Evolutionary conservation across 2,113 vertebrate genomes (phyloP).

Genomic region (Australoheros scitulus): DNA sequence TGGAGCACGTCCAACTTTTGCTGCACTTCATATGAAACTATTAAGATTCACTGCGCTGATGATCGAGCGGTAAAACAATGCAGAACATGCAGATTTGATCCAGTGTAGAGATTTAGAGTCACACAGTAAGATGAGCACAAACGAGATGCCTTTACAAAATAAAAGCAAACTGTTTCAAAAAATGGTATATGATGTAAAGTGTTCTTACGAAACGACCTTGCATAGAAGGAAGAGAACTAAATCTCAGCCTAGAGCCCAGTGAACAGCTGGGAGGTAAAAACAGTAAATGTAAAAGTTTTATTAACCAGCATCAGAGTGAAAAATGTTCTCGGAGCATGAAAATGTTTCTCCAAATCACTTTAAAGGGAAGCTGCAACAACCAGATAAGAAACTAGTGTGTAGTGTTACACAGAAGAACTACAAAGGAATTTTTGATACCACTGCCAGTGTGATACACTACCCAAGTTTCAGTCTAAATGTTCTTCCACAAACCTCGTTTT

Average conservation of each 20-base stretch:
- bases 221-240: neutral
- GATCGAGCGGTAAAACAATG: neutral
- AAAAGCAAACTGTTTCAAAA: neutral
- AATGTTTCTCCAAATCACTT: slow-evolving; percentile 10
- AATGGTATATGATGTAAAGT: neutral
- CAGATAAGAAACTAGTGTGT: neutral
- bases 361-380: slow-evolving; percentile 6
- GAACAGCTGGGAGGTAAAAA: slow-evolving; percentile 1
- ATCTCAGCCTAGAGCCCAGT: neutral
- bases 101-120: neutral
- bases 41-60: neutral
- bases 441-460: neutral
- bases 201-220: neutral
- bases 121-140: neutral
- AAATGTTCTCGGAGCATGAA: neutral
- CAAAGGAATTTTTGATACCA: neutral
- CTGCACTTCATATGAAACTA: neutral
- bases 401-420: neutral
- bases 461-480: neutral
- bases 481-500: neutral
- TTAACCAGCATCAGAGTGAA: neutral
- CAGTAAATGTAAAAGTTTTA: slow-evolving; percentile 14
- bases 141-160: neutral
- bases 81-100: neutral
- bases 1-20: neutral